Base-by-base conservation (phyloP, 1,140 invertebrate genomes). In the Pseudoatta argentina region DNA sequence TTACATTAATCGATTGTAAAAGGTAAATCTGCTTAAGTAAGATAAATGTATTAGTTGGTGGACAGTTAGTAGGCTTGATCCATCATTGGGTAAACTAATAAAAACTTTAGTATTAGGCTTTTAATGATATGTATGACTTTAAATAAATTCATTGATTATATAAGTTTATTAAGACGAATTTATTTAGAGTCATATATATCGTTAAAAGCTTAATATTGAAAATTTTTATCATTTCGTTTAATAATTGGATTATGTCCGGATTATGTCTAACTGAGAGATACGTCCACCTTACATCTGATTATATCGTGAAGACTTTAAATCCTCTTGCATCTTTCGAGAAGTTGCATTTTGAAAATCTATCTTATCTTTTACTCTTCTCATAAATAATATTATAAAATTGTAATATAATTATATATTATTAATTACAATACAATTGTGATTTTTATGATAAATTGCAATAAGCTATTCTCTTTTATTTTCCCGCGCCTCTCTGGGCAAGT, bases 1-100 rank as follows among this genome's bases (percentile, higher is more conserved):
- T 71, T 53, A 66, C 66, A 21, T 73, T 55, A 66, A 51, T 66
- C 18, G 66, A 78, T 86, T 59, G 73, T 44, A 44, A 72, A 57
- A 57, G 48, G 51, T 85, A 55, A 18, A 21, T 66, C 21, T 14
- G 30, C 3, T 66, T 55, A 24, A 10, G 8, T 16, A 16, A 16
- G 34, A 5, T 44, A 44, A 44, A 44, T 44, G 8, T 44, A 44
- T 10, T 44, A 44, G 39, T 44, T 44, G 8, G 8, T 10, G 39
- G 39, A 44, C 39, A 44, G 8, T 44, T 44, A 44, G 1, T 39
- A 0, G 1, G 39, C 39, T 44, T 44, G 39, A 44, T 8, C 10
- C 8, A 44, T 44, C 7, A 10, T 44, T 44, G 39, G 2, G 8
- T 44, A 10, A 44, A 44, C 12, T 44, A 0, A 44, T 44, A 44